Evolutionary conservation across 2,888 invertebrate genomes (phyloP), one percentile per base, ranked within the genome.

Genomic region (Andrena fulva): DNA sequence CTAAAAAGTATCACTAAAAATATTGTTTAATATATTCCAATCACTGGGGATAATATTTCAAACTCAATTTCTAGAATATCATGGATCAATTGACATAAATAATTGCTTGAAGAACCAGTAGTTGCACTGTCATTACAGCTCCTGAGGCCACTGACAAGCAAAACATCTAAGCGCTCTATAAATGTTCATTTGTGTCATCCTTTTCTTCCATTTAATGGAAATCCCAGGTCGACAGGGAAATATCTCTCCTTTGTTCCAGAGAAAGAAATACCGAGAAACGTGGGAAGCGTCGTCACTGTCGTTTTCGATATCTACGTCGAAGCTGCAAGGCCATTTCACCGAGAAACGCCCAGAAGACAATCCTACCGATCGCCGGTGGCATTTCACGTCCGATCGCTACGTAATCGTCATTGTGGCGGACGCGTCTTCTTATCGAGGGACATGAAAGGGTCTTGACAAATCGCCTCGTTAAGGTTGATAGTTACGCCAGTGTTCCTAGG

Each of bases 401-500:
- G 83, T 75, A 80, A 80, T 79, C 77, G 85, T 84, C 77, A 78
- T 83, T 75, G 60, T 33, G 71, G 60, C 20, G 70, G 73, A 71
- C 69, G 72, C 69, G 66, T 76, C 50, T 77, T 85, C 56, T 85
- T 83, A 76, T 76, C 77, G 85, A 20, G 76, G 27, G 35, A 62
- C 59, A 33, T 29, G 35, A 63, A 52, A 54, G 59, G 56, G 16
- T 42, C 54, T 68, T 80, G 84, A 88, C 85, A 87, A 87, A 88
- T 88, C 80, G 73, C 48, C 82, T 82, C 80, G 84, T 82, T 87
- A 84, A 54, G 72, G 52, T 50, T 80, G 78, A 82, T 89, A 89
- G 88, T 88, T 92, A 92, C 92, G 91, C 91, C 90, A 91, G 87
- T 91, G 92, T 86, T 87, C 87, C 90, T 90, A 91, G 90, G 88